Evolutionary conservation across 2,888 invertebrate genomes (phyloP).

Genomic region (Vandiemenella viatica): DNA sequence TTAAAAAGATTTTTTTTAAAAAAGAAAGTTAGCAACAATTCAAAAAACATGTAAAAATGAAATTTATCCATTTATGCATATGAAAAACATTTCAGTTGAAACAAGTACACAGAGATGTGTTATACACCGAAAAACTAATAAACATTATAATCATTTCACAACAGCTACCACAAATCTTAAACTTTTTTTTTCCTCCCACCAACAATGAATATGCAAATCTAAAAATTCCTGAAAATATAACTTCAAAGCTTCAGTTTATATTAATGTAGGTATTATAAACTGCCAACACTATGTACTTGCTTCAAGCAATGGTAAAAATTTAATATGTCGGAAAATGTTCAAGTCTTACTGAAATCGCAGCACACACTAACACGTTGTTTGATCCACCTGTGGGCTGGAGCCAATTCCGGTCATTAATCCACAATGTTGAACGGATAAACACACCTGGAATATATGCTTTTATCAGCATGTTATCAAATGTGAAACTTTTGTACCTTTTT

Average conservation of each 20-base stretch:
- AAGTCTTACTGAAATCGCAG: conserved; percentile 55
- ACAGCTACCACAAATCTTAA: no score
- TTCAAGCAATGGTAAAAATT: background rate
- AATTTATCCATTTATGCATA: no score
- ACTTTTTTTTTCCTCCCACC: no score
- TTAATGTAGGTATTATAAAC: background rate
- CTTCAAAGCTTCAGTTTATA: background rate
- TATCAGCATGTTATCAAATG: no score
- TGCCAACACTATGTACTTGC: background rate
- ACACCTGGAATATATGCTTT: conserved; percentile 42
- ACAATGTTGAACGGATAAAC: conserved; percentile 48
- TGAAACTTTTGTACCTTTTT: no score
- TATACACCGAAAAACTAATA: no score
- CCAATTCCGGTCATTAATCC: conserved; percentile 50
- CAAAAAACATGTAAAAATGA: no score
- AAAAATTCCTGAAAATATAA: background rate
- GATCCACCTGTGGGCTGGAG: conserved; percentile 50
- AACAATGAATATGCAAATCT: conserved; percentile 51
- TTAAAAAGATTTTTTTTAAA: no score
- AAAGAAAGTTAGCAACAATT: no score
- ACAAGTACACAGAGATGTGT: no score
- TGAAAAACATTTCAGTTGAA: no score
- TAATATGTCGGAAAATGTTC: conserved; percentile 18
- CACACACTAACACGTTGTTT: conserved; percentile 53
- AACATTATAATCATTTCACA: no score